Evolutionary conservation across 2,888 invertebrate species (phyloP).

Genomic region (Sarcophaga rosellei): DNA sequence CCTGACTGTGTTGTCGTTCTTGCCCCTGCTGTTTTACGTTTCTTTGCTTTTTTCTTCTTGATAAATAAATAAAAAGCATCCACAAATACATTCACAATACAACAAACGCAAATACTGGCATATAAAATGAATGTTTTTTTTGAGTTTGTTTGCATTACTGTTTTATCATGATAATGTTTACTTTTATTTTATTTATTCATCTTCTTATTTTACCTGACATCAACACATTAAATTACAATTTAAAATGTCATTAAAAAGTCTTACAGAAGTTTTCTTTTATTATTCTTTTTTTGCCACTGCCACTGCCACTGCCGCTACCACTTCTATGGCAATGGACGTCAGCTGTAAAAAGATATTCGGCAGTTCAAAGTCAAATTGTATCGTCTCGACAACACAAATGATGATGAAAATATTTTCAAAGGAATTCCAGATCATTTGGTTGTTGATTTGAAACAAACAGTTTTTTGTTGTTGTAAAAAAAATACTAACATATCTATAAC

Average conservation of each 20-base stretch:
- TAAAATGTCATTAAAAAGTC: constrained; percentile 53
- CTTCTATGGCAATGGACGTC: background rate
- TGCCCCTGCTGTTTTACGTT: constrained; percentile 5
- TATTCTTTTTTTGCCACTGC: background rate
- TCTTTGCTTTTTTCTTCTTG: constrained; percentile 1
- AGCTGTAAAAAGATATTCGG: background rate
- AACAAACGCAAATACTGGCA: background rate
- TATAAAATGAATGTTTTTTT: constrained; percentile 1
- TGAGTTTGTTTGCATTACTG: background rate
- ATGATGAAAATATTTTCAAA: too few relatives aligned
- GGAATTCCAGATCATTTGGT: too few relatives aligned
- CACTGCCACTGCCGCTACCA: constrained; percentile 1
- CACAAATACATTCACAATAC: background rate
- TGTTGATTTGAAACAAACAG: too few relatives aligned
- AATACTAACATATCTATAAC: too few relatives aligned
- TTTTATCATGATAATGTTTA: constrained; percentile 20
- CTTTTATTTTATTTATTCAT: constrained; percentile 23
- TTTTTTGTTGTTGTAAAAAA: too few relatives aligned
- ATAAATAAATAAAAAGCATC: background rate
- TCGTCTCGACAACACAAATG: too few relatives aligned
- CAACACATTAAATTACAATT: constrained; percentile 55
- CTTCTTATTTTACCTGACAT: constrained; percentile 37
- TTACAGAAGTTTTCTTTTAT: constrained; percentile 29
- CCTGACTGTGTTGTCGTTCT: background rate
- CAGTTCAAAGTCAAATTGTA: background rate